Base-by-base conservation (phyloP, 2,113 vertebrate species). In the Eulemur macaco region DNA sequence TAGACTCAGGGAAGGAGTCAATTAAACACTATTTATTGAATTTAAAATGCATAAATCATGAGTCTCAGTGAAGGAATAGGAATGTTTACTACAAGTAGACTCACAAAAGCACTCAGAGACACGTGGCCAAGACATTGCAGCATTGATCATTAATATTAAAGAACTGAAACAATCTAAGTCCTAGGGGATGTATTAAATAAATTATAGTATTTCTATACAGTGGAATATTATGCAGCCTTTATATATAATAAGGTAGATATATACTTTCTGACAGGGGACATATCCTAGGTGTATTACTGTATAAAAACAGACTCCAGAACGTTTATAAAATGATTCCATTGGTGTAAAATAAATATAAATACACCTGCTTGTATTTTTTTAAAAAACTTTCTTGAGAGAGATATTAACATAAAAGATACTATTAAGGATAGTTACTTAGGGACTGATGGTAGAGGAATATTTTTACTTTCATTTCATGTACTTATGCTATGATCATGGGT, bases 1-100 rank as follows among this genome's bases (percentile, higher is more conserved):
- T 77, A 86, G 25, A 37, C 50, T 77, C 4, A 74, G 20, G 34
- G 20, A 56, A 74, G 12, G 15, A 27, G 3, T 13, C 56, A 29
- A 84, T 87, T 66, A 68, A 90, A 86, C 31, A 95, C 45, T 88
- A 76, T 37, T 85, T 83, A 54, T 6, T 91, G 31, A 89, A 68
- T n/a, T 95, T 58, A 84, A 74, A 93, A 86, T 89, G 52, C 25
- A 77, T 39, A 95, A 94, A 92, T 90, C 45, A 56, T 64, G 23
- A 17, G 4, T 25, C 3, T 3, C 5, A 68, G 15, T 34, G 90
- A 42, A 5, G 42, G 42, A 42, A 42, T 80, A 93, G 68, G 45
- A 84, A 89, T 77, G 96, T 95, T 84, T 87, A 45, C 10, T 77
- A 34, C 25, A 89, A 54, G 58, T 37, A 81, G 34, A 66, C 45